phyloP scores from a whole-genome alignment of 2,888 invertebrate species.

The Drosophila demipolita region DNA sequence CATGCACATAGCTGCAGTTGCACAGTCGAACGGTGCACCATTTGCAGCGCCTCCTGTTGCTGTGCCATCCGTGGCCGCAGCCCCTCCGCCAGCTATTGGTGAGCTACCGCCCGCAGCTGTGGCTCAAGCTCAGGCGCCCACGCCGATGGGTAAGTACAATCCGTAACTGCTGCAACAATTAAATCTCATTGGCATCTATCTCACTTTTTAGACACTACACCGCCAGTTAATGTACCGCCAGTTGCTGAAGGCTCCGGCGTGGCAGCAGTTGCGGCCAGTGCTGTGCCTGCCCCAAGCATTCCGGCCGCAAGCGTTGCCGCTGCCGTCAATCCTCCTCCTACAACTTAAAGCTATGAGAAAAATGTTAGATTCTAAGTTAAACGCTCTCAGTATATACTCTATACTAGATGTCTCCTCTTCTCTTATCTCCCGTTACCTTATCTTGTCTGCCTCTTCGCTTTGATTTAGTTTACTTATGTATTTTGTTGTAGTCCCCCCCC shows the following conservation, averaged over 20 bases:
- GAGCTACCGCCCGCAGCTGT: constrained; percentile 45
- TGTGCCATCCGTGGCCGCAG: constrained; percentile 34
- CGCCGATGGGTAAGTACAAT: constrained; percentile 63
- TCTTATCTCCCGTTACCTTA: constrained; percentile 23
- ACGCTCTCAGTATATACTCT: constrained; percentile 75
- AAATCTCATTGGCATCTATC: neutral
- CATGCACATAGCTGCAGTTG: constrained; percentile 53
- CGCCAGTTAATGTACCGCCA: constrained; percentile 56
- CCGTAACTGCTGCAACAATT: neutral
- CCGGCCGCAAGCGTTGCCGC: constrained; percentile 53
- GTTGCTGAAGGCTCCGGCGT: constrained; percentile 49
- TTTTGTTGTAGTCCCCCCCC: constrained; percentile 39
- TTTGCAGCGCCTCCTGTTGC: constrained; percentile 57
- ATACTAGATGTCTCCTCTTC: constrained; percentile 34
- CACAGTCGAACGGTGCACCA: constrained; percentile 63
- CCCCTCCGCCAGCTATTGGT: constrained; percentile 27
- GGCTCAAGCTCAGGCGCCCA: constrained; percentile 56
- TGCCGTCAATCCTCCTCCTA: constrained; percentile 55
- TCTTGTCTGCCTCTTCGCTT: constrained; percentile 29
- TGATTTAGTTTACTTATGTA: constrained; percentile 39
- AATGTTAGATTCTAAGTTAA: constrained; percentile 63
- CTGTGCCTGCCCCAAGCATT: constrained; percentile 63
- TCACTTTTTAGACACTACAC: constrained; percentile 60
- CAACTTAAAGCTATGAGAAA: constrained; percentile 60
- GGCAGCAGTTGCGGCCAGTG: constrained; percentile 37